A percentile compares a stretch with the other conserved stretches of the same genome.
Conservation (phyloP, 2,888 invertebrate species). For the Andrena hattorfiana region DNA sequence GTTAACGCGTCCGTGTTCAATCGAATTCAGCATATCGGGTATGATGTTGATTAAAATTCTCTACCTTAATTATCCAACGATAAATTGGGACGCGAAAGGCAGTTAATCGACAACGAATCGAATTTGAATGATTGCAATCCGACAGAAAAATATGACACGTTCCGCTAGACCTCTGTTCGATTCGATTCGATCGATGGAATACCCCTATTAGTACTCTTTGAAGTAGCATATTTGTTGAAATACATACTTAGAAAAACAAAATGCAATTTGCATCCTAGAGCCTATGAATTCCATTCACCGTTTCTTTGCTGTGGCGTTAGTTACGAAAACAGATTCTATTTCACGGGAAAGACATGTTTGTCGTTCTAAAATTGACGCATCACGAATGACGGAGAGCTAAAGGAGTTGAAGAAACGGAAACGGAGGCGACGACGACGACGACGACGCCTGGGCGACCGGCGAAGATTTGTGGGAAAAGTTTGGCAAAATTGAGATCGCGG, state of each 20-base stretch:
- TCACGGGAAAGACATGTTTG: slow-evolving; percentile 31
- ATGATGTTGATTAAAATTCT: slow-evolving; percentile 56
- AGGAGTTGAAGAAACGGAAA: slow-evolving; percentile 60
- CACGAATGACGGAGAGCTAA: slow-evolving; percentile 25
- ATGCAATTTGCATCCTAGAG: neutral
- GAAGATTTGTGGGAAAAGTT: slow-evolving; percentile 67
- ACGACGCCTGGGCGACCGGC: neutral
- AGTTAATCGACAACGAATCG: slow-evolving; percentile 52
- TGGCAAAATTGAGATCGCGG: slow-evolving; percentile 64
- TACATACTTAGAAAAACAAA: too few species aligned
- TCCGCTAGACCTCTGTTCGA: neutral
- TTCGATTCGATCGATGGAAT: slow-evolving; percentile 1
- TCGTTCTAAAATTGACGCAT: slow-evolving; percentile 61
- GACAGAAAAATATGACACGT: slow-evolving; percentile 7
- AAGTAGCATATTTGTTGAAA: neutral
- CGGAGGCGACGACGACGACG: slow-evolving; percentile 44
- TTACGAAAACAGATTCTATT: slow-evolving; percentile 13
- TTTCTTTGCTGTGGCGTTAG: neutral
- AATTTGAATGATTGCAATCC: slow-evolving; percentile 38
- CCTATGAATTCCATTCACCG: neutral
- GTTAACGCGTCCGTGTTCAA: slow-evolving; percentile 46
- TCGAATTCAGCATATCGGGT: slow-evolving; percentile 32
- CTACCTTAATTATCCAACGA: slow-evolving; percentile 55
- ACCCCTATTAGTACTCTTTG: neutral
- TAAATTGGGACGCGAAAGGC: slow-evolving; percentile 49